Evolutionary conservation across 2,113 vertebrate species (phyloP), one percentile per base, ranked within the genome.

Genomic region (Phylloscopus whistleri): DNA sequence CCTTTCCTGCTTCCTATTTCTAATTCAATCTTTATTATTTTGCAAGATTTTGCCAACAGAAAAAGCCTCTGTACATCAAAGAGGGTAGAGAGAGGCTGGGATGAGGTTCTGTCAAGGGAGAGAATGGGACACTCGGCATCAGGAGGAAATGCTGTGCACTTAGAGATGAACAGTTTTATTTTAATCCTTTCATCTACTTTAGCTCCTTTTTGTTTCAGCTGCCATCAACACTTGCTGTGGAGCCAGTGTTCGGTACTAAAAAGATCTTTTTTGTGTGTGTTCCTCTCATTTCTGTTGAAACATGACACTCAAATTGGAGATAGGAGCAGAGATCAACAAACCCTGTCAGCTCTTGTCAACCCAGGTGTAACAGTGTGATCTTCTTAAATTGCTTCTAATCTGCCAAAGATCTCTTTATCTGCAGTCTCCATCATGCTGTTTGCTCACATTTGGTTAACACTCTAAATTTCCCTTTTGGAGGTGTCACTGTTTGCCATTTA

Each of bases 301-400:
- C 75, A 87, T 98, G 98, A 98, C 98, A 97, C 92, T 97, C 98
- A 98, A 96, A 97, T 97, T 88, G 66, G 96, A 98, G 97, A 96
- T 88, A 94, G 96, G 98, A 97, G 97, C 97, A 97, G 97, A 97
- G 97, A 98, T 97, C 98, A 98, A 96, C 97, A 98, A 97, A 97
- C 96, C 97, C 98, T 98, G 98, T 98, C 98, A 98, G 96, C 83
- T 97, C 95, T 97, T 98, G 98, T 98, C 98, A 98, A 95, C 93
- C 95, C 97, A 97, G 97, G 97, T 98, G 97, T 98, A 98, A 98
- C 98, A 98, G 96, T 93, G 82, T 97, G 97, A 94, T 97, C 98
- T 98, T 96, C 97, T 97, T 97, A 97, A 98, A 98, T 97, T 98
- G 97, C 97, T 85, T 77, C 93, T 98, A 96, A 98, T 98, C 97